A percentile compares a stretch with the other conserved stretches of the same genome.
phyloP scores from a whole-genome alignment of 2,888 invertebrate species.

The Eupithecia centaureata region DNA sequence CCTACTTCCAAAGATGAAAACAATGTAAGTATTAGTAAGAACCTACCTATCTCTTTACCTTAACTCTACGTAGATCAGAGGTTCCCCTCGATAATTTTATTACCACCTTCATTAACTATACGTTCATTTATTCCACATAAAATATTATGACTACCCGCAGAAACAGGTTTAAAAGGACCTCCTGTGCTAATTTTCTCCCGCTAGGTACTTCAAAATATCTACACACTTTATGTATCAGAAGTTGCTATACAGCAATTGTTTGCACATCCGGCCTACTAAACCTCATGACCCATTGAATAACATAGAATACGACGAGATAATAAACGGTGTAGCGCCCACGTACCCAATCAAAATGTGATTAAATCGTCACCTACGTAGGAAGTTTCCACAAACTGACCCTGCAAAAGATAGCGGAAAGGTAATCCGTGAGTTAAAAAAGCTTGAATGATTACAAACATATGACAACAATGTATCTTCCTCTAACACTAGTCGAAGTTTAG shows the following conservation, averaged over 20 bases:
- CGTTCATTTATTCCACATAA: neutral
- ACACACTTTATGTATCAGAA: neutral
- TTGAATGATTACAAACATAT: too few relatives aligned
- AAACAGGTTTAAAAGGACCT: too few relatives aligned
- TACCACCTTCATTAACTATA: neutral
- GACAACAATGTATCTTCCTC: too few relatives aligned
- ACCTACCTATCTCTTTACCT: too few relatives aligned
- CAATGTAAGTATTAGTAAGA: too few relatives aligned
- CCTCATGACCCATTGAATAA: conserved; percentile 24
- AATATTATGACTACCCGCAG: neutral
- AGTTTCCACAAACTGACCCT: neutral
- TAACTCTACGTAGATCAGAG: neutral
- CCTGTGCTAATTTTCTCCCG: neutral
- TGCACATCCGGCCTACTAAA: conserved; percentile 25
- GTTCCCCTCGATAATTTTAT: neutral
- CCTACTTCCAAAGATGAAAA: too few relatives aligned
- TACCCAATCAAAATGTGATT: conserved; percentile 39
- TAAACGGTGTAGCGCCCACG: conserved; percentile 31
- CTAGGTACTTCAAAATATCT: neutral
- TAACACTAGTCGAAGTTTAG: too few relatives aligned
- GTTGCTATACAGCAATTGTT: neutral
- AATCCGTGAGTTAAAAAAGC: neutral
- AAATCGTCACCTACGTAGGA: conserved; percentile 30
- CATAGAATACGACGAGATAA: conserved; percentile 33
- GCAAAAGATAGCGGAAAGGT: neutral